phyloP scores from a whole-genome alignment of 2,113 vertebrate species.

The Steatornis caripensis region DNA sequence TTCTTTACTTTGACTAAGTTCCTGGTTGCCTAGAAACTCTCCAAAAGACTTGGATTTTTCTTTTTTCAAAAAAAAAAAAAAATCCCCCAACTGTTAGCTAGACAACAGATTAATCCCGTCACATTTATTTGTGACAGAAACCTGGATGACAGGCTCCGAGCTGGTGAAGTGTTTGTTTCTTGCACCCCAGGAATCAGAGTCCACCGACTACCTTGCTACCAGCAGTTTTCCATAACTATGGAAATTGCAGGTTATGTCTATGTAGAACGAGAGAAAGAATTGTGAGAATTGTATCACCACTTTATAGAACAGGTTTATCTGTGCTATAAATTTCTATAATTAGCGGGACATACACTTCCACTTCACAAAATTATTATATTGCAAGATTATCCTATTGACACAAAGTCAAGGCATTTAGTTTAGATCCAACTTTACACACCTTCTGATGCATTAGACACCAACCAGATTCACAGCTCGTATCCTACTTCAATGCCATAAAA shows the following conservation, averaged over 20 bases:
- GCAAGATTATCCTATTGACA: not conserved
- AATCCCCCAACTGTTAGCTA: not conserved
- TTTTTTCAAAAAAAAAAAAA: too few species aligned
- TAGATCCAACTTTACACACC: not conserved
- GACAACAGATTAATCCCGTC: not conserved
- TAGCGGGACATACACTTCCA: not conserved
- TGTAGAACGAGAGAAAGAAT: not conserved
- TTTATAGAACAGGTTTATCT: not conserved
- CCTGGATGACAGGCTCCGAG: not conserved
- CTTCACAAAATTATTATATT: not conserved
- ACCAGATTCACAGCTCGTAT: not conserved
- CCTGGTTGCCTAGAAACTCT: conserved; percentile 56
- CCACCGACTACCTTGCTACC: not conserved
- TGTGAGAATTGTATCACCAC: not conserved
- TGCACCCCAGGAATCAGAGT: not conserved
- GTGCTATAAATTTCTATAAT: not conserved
- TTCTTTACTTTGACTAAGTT: not conserved
- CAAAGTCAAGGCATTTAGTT: not conserved
- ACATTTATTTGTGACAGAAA: not conserved
- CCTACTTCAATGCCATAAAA: not conserved
- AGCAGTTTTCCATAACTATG: not conserved
- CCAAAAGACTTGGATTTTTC: not conserved
- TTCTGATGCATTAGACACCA: not conserved
- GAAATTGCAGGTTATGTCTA: not conserved
- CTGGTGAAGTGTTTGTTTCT: not conserved